These are phyloP conservation scores for Himalopsyche japonica DNA, from an alignment of 2,888 invertebrate genomes.

Conservation along the genomic window DNA sequence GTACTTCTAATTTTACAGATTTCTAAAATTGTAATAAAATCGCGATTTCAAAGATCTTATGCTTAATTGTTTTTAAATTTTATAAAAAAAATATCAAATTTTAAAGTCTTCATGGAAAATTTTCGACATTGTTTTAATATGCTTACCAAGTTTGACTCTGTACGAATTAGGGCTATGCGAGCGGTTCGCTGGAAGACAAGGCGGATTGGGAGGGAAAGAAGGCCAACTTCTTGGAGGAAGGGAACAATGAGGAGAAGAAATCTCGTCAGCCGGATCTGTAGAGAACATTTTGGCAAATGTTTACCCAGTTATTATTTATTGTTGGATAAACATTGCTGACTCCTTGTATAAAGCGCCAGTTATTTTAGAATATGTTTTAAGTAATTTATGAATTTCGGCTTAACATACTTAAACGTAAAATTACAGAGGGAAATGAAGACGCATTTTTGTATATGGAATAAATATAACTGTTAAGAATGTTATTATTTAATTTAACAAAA, in stretches of 20 bases:
- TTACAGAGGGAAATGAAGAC: not conserved
- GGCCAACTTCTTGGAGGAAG: not conserved
- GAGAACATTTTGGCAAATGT: slow-evolving; percentile 57
- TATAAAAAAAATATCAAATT: not conserved
- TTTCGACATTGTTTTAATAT: not conserved
- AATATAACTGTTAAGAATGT: no score
- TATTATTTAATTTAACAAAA: no score
- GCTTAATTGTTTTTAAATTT: not conserved
- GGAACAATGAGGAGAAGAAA: slow-evolving; percentile 28
- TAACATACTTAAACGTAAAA: not conserved
- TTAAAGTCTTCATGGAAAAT: no score
- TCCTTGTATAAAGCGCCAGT: not conserved
- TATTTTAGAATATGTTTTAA: not conserved
- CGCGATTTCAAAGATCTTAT: no score
- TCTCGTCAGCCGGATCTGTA: slow-evolving; percentile 46
- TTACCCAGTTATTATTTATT: not conserved
- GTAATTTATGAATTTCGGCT: not conserved
- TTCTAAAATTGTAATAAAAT: no score
- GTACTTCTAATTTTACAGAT: no score
- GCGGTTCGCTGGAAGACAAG: not conserved
- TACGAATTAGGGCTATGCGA: slow-evolving; percentile 4
- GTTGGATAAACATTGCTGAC: not conserved
- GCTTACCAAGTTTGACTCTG: slow-evolving; percentile 6
- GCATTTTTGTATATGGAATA: no score
- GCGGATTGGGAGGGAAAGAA: not conserved